Evolutionary conservation across 2,113 vertebrate species (phyloP), one percentile per base, ranked within the genome.

Genomic region (Amphiprion percula): DNA sequence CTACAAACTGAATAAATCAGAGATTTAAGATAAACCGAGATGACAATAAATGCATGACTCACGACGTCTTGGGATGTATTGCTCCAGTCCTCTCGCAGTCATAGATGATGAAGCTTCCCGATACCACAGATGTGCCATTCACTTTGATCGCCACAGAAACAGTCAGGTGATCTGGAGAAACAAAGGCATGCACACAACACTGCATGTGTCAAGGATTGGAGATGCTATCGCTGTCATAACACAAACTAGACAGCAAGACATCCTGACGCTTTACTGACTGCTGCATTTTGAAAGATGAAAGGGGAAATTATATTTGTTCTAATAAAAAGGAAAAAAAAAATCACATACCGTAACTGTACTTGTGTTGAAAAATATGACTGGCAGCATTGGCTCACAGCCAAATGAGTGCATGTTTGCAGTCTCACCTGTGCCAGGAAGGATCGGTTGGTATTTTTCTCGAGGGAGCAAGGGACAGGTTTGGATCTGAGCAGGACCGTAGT

Each of bases 401-500:
- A 72, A 70, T 24, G 54, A 39, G 62, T 9, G 59, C 14, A n/a
- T 52, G 37, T 64, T n/a, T 66, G 67, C 41, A 9, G 49, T 14
- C 90, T 73, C 88, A 99, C 98, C 98, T 91, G 94, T 94, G 79
- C 94, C 91, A 0, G 86, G 82, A 81, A 91, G 94, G 95, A 98
- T 39, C 54, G 28, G 23, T 93, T 96, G 77, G 89, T 97, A 98
- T 64, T 80, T 94, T 39, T 95, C 85, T 0, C 54, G 92, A 3
- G 96, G 94, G 76, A 98, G 94, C 65, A 98, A 95, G 58, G 94
- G 95, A 75, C 98, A 99, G 33, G 97, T 97, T 90, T 97, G 96
- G 68, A 97, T 97, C 54, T 97, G 96, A 72, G 92, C 85, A 0
- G 94, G 90, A 56, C 94, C 95, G 0, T 79, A 88, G 62, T 96